A percentile compares a stretch with the other conserved stretches of the same genome.
These are phyloP conservation scores for Zaprionus bogoriensis DNA, from an alignment of 2,888 invertebrate genomes.

Conservation along the genomic window DNA sequence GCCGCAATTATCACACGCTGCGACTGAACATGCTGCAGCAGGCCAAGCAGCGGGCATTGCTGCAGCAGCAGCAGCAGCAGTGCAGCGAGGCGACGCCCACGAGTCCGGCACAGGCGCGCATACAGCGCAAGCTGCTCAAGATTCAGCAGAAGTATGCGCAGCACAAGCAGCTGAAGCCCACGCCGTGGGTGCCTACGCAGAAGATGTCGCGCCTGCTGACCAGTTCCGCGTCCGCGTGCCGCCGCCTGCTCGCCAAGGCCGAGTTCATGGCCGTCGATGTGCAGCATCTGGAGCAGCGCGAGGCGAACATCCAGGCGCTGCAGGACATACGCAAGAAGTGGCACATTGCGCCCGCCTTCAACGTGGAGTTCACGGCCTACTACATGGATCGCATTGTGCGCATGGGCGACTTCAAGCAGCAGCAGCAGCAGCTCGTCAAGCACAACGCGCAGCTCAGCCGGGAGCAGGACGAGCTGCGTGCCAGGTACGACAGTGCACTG, in stretches of 20 bases:
- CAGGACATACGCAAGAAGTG: conserved; percentile 95
- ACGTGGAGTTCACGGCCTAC: conserved; percentile 96
- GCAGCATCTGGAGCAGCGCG: conserved; percentile 90
- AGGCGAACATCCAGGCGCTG: conserved; percentile 90
- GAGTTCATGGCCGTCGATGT: conserved; percentile 95
- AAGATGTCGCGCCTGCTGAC: conserved; percentile 96
- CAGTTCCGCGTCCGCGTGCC: conserved; percentile 94
- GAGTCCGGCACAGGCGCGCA: conserved; percentile 89
- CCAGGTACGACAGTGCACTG: conserved; percentile 90
- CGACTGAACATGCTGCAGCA: conserved; percentile 91
- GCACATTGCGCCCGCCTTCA: conserved; percentile 97
- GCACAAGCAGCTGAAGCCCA: conserved; percentile 88
- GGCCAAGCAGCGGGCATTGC: conserved; percentile 68
- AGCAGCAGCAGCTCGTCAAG: conserved; percentile 89
- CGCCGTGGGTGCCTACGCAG: conserved; percentile 97
- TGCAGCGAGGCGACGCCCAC: conserved; percentile 81
- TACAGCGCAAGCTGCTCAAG: conserved; percentile 91
- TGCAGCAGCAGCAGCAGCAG: conserved; percentile 50
- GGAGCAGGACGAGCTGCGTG: conserved; percentile 90
- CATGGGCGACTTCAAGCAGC: conserved; percentile 90
- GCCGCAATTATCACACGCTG: conserved; percentile 92
- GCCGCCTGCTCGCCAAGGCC: conserved; percentile 91
- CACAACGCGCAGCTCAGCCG: conserved; percentile 89
- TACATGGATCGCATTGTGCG: conserved; percentile 94
- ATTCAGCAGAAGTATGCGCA: conserved; percentile 92